Base-by-base conservation (phyloP, 1,140 invertebrate genomes). In the Armadillidium nasatum region DNA sequence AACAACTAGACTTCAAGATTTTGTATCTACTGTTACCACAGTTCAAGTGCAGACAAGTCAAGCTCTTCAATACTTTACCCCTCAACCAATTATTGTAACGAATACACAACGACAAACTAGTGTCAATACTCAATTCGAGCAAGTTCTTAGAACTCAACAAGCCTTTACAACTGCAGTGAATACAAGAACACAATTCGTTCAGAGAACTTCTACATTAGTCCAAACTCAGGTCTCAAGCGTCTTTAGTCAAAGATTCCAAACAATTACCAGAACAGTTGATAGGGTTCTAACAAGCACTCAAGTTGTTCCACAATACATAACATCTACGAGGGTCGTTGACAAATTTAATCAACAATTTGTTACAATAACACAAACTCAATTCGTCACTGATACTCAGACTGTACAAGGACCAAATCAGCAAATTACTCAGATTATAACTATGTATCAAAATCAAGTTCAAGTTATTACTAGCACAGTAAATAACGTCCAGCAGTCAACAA, bases 31-130 rank as follows among this genome's bases (percentile, higher is more conserved):
- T 4, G 72, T 73, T n/a, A 72, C 72, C 10, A 79, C 71, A 15
- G 74, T 76, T 43, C 72, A 73, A 9, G 72, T 79, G 3, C 78
- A 79, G 69, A 79, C 75, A 11, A 67, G 76, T 71, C 66, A 77
- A n/a, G 23, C 50, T 33, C 33, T 75, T 21, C 50, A 74, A 46
- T 77, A 71, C 22, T 22, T 77, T 10, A 79, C 78, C 22, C 78
- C 78, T 7, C 19, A 44, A 21, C 75, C 78, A 6, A 23, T 60
- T 44, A 75, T 33, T 33, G 33, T 33, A 60, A 19, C 60, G 66
- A 11, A 67, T 68, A 21, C 73, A 75, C 44, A 75, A 60, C 54
- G 73, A 33, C 22, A 60, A 75, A 66, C 50, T 3, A 68, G 73
- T 4, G 46, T 79, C 15, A 76, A 71, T 44, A 79, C 75, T 11